Base-by-base conservation (phyloP, 2,888 invertebrate species). In the Nysson spinosus region DNA sequence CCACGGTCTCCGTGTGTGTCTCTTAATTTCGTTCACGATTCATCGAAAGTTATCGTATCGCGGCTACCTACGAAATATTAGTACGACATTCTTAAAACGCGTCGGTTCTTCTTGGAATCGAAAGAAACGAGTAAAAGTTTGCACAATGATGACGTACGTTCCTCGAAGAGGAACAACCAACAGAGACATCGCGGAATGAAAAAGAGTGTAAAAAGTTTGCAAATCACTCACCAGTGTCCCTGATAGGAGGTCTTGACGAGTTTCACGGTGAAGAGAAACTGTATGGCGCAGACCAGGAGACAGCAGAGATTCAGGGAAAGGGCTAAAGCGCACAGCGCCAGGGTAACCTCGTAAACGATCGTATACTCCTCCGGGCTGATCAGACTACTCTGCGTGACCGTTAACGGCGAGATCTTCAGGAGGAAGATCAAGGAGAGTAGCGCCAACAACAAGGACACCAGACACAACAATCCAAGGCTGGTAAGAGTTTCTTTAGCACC, bases 221-320 rank as follows among this genome's bases (percentile, higher is more conserved):
- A 24, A 7, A 5, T 0, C 24, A 72, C 73, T 86, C 69, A 87
- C 87, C 86, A 77, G 64, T 85, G 78, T 65, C 83, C 86, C 62
- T 86, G 85, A 82, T 94, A 94, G 57, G 94, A 93, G 49, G 95
- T 93, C 85, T 95, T 94, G 83, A 96, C 93, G 87, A 97, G 91
- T 89, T 96, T 96, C 75, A 97, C 95, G 42, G 96, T 95, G 87
- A 97, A 96, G 84, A 96, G 91, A 89, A 96, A 96, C 90, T 97
- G 97, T 84, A 96, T 95, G 79, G 96, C 94, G 90, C 97, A 97
- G 82, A 97, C 96, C 78, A 97, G 91, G 64, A 97, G 90, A 87
- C 97, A 97, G 89, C 96, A 96, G 67, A 97, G 90, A 89, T 97
- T 95, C 75, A 97, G 89, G 22, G 95, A 95, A 49, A 97, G 89